These are phyloP conservation scores for Platypus cylindrus DNA, from an alignment of 2,888 invertebrate genomes.

Conservation along the genomic window DNA sequence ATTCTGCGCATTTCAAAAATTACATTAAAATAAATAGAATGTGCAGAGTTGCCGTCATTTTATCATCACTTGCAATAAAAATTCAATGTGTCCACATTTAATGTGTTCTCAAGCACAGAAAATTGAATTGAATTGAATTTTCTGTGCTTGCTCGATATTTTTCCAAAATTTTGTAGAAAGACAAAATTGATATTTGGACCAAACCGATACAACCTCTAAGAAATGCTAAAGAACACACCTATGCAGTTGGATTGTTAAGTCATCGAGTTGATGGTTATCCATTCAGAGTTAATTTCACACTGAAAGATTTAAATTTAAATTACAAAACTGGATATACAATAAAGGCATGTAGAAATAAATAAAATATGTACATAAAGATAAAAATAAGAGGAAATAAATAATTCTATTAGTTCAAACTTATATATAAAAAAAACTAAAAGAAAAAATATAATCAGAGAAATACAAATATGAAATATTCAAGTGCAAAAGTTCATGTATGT, in stretches of 20 bases:
- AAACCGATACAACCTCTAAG: constrained; percentile 40
- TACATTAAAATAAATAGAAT: too few relatives aligned
- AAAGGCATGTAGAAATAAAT: constrained; percentile 29
- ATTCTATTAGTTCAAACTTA: neutral
- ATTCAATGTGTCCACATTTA: too few relatives aligned
- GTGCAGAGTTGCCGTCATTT: too few relatives aligned
- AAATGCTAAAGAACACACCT: constrained; percentile 34
- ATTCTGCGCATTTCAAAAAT: too few relatives aligned
- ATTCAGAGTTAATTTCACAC: constrained; percentile 29
- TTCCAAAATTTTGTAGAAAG: constrained; percentile 24
- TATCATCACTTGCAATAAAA: too few relatives aligned
- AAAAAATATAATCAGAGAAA: neutral
- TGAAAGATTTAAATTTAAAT: constrained; percentile 28
- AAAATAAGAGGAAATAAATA: too few relatives aligned
- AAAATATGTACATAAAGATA: neutral
- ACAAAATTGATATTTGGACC: constrained; percentile 44
- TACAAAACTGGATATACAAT: constrained; percentile 28
- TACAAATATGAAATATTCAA: too few relatives aligned
- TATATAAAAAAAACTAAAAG: neutral
- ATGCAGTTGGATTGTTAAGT: constrained; percentile 47
- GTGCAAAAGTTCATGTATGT: too few relatives aligned
- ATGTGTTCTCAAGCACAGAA: too few relatives aligned
- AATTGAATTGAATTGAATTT: too few relatives aligned
- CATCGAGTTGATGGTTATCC: constrained; percentile 36
- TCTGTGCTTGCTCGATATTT: too few relatives aligned